These are phyloP conservation scores for Passerina amoena DNA, from an alignment of 2,113 vertebrate species.

Conservation along the genomic window DNA sequence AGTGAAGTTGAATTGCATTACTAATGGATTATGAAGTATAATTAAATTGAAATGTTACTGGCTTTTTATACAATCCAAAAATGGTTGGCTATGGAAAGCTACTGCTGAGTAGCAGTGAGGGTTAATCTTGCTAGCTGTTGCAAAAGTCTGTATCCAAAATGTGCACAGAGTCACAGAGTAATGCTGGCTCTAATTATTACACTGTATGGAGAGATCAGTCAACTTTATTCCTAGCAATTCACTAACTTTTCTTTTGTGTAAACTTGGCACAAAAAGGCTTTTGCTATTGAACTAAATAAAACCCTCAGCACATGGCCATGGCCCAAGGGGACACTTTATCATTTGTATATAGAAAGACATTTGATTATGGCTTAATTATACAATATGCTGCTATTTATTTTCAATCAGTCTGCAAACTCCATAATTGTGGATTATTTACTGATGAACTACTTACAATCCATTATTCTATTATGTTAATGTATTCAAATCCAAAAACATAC, in stretches of 20 bases:
- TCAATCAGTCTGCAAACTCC: constrained; percentile 70
- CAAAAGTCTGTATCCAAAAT: constrained; percentile 49
- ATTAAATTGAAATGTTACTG: neutral
- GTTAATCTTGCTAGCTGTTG: constrained; percentile 44
- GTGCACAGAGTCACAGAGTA: neutral
- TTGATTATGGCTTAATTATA: constrained; percentile 72
- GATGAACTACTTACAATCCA: constrained; percentile 74
- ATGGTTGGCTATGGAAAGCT: neutral
- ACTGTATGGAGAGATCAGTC: constrained; percentile 61
- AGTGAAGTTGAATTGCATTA: neutral
- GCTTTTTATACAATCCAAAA: neutral
- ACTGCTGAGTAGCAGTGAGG: constrained; percentile 7
- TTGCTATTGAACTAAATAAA: constrained; percentile 70
- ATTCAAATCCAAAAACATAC: constrained; percentile 58
- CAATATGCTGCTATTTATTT: constrained; percentile 71
- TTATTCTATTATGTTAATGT: constrained; percentile 73
- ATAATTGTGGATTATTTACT: constrained; percentile 75
- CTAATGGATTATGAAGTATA: neutral
- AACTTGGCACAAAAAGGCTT: constrained; percentile 64
- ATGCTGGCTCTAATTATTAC: constrained; percentile 62
- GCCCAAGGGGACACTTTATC: constrained; percentile 74
- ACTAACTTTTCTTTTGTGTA: constrained; percentile 70
- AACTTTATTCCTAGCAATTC: constrained; percentile 65
- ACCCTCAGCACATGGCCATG: constrained; percentile 66
- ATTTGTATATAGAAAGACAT: constrained; percentile 69